These are phyloP conservation scores for Sthenelais limicola DNA, from an alignment of 2,888 invertebrate species.

Conservation along the genomic window DNA sequence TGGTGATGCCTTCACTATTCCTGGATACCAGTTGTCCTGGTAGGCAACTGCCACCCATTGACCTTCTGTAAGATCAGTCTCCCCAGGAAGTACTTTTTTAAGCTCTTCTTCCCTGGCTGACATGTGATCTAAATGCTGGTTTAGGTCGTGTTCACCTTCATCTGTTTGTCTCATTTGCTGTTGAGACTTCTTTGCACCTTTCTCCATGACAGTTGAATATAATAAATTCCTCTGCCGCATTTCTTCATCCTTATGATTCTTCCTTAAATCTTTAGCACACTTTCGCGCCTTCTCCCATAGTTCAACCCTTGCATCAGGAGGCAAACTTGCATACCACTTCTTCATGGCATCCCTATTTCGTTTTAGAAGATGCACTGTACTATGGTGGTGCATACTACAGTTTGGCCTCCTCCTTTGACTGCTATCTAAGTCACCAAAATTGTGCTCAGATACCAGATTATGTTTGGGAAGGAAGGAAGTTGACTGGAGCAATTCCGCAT, in stretches of 20 bases:
- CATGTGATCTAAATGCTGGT: not conserved
- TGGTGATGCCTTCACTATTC: not conserved
- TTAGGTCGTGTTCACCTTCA: not conserved
- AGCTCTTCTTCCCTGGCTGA: not conserved
- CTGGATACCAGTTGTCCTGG: slow-evolving; percentile 34
- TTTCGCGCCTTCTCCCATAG: slow-evolving; percentile 4
- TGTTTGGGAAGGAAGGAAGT: slow-evolving; percentile 8
- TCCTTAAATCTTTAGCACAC: not conserved
- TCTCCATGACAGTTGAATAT: not conserved
- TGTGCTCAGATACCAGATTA: slow-evolving; percentile 18
- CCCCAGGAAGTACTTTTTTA: not conserved
- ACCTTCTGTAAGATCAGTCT: not conserved
- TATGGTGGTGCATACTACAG: slow-evolving; percentile 20
- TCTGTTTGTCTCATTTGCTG: slow-evolving; percentile 2
- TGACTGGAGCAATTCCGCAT: not conserved
- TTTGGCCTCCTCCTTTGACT: slow-evolving; percentile 20
- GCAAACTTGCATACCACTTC: slow-evolving; percentile 11
- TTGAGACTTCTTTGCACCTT: not conserved
- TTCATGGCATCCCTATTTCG: not conserved
- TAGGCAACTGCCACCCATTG: slow-evolving; percentile 26
- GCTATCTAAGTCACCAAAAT: slow-evolving; percentile 16
- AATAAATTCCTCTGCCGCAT: not conserved
- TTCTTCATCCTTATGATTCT: not conserved
- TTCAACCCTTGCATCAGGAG: not conserved
- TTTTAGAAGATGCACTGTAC: slow-evolving; percentile 13